Base-by-base conservation (phyloP, 1,140 invertebrate species). In the Chlorops oryzae region DNA sequence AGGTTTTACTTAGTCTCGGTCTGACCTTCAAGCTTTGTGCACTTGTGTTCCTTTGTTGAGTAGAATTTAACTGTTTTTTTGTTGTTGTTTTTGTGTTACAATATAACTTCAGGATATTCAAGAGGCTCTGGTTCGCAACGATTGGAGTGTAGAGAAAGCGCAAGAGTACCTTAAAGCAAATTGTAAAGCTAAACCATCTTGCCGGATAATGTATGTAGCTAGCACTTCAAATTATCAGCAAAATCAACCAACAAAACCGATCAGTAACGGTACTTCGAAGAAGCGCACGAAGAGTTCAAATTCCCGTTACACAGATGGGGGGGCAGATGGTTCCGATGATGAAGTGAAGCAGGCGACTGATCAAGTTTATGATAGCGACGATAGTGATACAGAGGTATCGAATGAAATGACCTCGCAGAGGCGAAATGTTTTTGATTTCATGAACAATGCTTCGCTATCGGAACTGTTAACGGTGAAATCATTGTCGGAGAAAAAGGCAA, bases 341-440 rank as follows among this genome's bases (percentile, higher is more conserved):
- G 59, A 70, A 52, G 55, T 64, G 0, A 56, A 58, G 41, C 57
- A 61, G 28, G 57, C 58, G 13, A 66, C 66, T 38, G 63, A 68
- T 48, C 63, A 62, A 27, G 70, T 72, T 10, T 72, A 72, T 38
- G 69, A 72, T 46, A 82, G 81, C 49, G 82, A 85, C 37, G 86
- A 88, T 63, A 86, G 84, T 10, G 86, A 88, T 65, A 75, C 78
- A 6, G 85, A 88, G 70, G 74, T 85, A 56, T 80, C 79, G 7
- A 78, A 84, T 54, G 80, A 83, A 51, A 73, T 88, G 53, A 79
- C 79, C 0, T 77, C 77, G 25, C 80, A 86, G 58, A 84, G 87
- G 49, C 81, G 80, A 57, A 79, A 81, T 63, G 87, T 89, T 23
- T 82, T 87, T 52, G 81, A 88, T 37, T 89, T 90, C 62, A 78